Conservation (phyloP, 1,140 invertebrate species). For the Nephila pilipes region DNA sequence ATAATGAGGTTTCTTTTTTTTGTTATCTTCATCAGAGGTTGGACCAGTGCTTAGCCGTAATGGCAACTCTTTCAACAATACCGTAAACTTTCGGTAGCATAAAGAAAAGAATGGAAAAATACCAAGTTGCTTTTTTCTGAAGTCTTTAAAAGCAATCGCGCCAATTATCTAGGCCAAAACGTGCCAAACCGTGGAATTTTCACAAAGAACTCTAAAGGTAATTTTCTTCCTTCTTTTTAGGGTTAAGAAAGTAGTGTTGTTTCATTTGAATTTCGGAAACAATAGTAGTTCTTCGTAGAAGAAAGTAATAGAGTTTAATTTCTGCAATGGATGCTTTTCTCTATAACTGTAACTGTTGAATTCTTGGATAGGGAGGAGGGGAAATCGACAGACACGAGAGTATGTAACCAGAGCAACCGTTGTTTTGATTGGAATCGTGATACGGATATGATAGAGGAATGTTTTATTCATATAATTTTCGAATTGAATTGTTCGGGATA, state of each 20-base stretch:
- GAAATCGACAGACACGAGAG: neutral
- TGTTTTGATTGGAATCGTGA: conserved; percentile 3
- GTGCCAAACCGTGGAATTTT: neutral
- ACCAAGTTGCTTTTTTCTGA: neutral
- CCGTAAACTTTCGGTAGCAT: neutral
- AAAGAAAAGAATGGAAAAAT: conserved; percentile 12
- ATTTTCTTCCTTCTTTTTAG: neutral
- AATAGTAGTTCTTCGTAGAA: neutral
- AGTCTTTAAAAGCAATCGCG: conserved; percentile 38
- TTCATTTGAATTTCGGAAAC: conserved; percentile 37
- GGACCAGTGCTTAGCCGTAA: neutral
- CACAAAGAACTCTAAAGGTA: neutral
- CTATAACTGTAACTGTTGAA: neutral
- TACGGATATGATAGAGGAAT: conserved; percentile 1
- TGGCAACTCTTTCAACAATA: neutral
- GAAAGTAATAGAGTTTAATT: neutral
- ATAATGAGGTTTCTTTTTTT: neutral
- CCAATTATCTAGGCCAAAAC: conserved; percentile 37
- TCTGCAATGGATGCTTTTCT: neutral
- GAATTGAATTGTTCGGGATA: neutral
- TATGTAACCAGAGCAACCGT: neutral
- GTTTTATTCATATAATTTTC: conserved; percentile 37
- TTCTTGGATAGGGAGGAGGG: neutral
- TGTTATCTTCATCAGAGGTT: neutral
- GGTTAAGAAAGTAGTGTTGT: neutral